Conservation (phyloP, 2,797 vertebrate species). For the Acanthopagrus latus region DNA sequence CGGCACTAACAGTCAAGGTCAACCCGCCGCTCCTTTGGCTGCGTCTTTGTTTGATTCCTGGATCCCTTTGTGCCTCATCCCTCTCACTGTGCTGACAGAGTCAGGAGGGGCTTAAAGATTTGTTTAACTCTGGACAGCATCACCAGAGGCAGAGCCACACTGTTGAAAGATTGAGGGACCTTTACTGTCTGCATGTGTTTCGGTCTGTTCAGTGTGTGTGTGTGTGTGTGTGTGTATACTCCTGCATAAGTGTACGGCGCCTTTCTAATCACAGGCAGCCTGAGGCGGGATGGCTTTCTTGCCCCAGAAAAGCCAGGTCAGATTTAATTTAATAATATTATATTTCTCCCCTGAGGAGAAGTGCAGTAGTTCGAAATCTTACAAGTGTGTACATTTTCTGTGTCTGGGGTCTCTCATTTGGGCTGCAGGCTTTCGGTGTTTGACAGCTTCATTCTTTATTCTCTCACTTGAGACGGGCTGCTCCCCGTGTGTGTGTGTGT, state of each 20-base stretch:
- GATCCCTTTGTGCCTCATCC: conserved; percentile 16
- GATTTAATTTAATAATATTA: conserved; percentile 6
- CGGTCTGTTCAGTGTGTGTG: conserved; percentile 16
- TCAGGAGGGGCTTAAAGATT: conserved; percentile 43
- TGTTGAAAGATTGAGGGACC: conserved; percentile 17
- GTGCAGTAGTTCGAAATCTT: not conserved
- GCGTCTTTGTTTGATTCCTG: conserved; percentile 32
- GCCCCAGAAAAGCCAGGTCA: conserved; percentile 30
- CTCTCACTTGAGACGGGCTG: conserved; percentile 9
- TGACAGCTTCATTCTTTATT: conserved; percentile 57
- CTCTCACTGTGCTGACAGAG: conserved; percentile 49
- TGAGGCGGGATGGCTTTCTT: not conserved
- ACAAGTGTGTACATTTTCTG: conserved; percentile 8
- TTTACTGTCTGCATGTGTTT: conserved; percentile 15
- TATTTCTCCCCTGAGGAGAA: conserved; percentile 3
- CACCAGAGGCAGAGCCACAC: conserved; percentile 24
- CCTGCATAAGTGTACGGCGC: not conserved
- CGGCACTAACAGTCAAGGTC: conserved; percentile 28
- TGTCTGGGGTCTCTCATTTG: conserved; percentile 26
- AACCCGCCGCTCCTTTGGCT: conserved; percentile 11
- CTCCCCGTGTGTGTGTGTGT: not conserved
- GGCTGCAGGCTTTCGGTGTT: conserved; percentile 28
- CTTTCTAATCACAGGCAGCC: conserved; percentile 3
- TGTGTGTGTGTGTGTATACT: conserved; percentile 26
- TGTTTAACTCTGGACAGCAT: conserved; percentile 50